Percentiles rank a stretch among this genome's conserved stretches.
Evolutionary conservation across 2,888 invertebrate genomes (phyloP).

Genomic region (Panzeria rudis): DNA sequence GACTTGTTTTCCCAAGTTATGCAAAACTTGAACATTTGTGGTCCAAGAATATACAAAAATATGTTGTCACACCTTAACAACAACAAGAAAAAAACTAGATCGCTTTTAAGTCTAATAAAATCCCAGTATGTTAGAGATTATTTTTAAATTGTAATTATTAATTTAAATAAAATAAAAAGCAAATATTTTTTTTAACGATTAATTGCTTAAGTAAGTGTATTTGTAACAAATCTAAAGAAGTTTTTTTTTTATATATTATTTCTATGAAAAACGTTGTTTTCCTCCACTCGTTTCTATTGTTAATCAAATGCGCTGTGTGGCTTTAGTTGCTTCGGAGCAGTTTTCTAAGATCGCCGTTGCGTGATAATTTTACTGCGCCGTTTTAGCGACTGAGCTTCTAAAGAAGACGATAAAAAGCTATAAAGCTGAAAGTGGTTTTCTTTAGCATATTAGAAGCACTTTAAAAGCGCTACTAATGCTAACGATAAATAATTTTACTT

Average conservation of each 20-base stretch:
- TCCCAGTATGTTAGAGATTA: conserved; percentile 42
- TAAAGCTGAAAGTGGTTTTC: conserved; percentile 1
- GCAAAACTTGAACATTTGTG: conserved; percentile 24
- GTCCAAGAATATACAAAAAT: conserved; percentile 24
- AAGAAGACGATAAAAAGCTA: conserved; percentile 50
- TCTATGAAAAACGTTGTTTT: conserved; percentile 39
- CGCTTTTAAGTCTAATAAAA: conserved; percentile 13
- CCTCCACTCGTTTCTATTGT: conserved; percentile 48
- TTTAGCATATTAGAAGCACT: conserved; percentile 13
- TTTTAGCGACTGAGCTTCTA: conserved; percentile 65
- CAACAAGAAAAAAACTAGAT: conserved; percentile 27
- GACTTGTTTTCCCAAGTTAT: conserved; percentile 23
- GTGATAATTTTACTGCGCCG: conserved; percentile 72
- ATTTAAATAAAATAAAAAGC: conserved; percentile 51
- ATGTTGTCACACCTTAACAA: conserved; percentile 54
- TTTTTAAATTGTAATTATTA: conserved; percentile 47
- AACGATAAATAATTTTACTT: neutral
- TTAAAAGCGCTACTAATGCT: conserved; percentile 17
- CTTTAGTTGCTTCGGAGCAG: conserved; percentile 54
- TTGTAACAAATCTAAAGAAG: conserved; percentile 56
- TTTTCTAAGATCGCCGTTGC: conserved; percentile 69
- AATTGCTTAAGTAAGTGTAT: conserved; percentile 50
- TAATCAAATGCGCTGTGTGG: conserved; percentile 42
- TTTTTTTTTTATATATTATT: conserved; percentile 29
- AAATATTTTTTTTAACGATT: conserved; percentile 29